Evolutionary conservation across 1,140 invertebrate genomes (phyloP), one percentile per base, ranked within the genome.

Genomic region (Hesperophylax magnus): DNA sequence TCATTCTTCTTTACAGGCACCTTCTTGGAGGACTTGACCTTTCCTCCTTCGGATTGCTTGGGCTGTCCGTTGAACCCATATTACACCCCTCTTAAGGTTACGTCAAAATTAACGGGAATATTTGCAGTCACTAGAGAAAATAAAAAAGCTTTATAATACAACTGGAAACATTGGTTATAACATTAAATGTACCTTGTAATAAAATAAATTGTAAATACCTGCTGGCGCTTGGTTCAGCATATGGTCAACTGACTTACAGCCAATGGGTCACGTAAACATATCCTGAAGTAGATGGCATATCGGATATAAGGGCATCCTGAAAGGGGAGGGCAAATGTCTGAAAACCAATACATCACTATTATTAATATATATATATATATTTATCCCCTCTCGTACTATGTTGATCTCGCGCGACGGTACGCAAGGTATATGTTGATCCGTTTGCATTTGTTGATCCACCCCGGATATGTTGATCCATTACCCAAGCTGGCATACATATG

Each of bases 21-120:
- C 27, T 65, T 65, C 27, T 65, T 65, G 22, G 63, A 65, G 22
- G 63, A 65, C 27, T 65, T 65, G 63, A 27, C 11, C 27, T 65
- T 65, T 34, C 63, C 63, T 22, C 63, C 63, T 65, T 65, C 39
- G 22, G 63, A 27, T 27, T 22, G 17, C 27, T 65, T 65, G 22
- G 63, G 63, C 27, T 65, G 63, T 27, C 22, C 27, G 14, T 65
- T 65, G 24, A 65, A 65, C 17, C 63, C 63, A 65, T 65, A 65
- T n/a, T 65, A 11, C 9, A 14, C 17, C 27, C 8, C 9, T 24
- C 56, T n/a, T n/a, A 58, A 7, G 27, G 63, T 27, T 65, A 31
- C 27, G 17, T 65, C 63, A 9, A n/a, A 65, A 17, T 65, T 31
- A 31, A 31, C 63, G 27, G 63, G 17, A 31, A 6, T 31, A 31